Base-by-base conservation (phyloP, 2,888 invertebrate species). In the Ophion ellenae region DNA sequence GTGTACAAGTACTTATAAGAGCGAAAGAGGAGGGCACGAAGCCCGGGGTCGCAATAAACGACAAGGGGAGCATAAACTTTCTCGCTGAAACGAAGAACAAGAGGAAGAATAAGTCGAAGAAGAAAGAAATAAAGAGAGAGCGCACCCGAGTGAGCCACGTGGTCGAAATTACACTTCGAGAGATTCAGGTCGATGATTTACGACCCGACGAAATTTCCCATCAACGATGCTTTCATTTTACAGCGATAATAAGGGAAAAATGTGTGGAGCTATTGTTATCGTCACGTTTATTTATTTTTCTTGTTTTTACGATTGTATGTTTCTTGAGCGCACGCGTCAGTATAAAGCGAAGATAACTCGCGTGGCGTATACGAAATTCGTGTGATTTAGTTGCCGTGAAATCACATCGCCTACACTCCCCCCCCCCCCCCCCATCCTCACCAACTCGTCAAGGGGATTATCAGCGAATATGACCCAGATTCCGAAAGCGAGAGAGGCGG, bases 41-140 rank as follows among this genome's bases (percentile, higher is more conserved):
- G 14, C 24, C 24, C 17, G n/a, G 7, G 75, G 63, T 40, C 57
- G 76, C 73, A 85, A 85, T 82, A 79, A 82, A 85, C 67, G 40
- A 36, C 20, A 40, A 73, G 59, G 80, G 81, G 67, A 86, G 67
- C n/a, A 53, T 20, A 57, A 59, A 69, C 45, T 9, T 53, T 57
- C 32, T n/a, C 14, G 2, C 5, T 9, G 20, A 14, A 45, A 70
- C 61, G 63, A 63, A 61, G 28, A 47, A 47, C 14, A 14, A 14
- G 47, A 47, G 47, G 47, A 11, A 47, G 47, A 47, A 47, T 47
- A 47, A 7, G 6, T 47, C 14, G 47, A 14, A 11, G 14, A 14
- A 47, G 14, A 47, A 47, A 47, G 47, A 47, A 47, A 47, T 14
- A 4, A 47, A 47, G 47, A 47, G 36, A 61, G 36, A 59, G 73